Conservation (phyloP, 2,888 invertebrate genomes). For the Zygothrica quintamaculata region DNA sequence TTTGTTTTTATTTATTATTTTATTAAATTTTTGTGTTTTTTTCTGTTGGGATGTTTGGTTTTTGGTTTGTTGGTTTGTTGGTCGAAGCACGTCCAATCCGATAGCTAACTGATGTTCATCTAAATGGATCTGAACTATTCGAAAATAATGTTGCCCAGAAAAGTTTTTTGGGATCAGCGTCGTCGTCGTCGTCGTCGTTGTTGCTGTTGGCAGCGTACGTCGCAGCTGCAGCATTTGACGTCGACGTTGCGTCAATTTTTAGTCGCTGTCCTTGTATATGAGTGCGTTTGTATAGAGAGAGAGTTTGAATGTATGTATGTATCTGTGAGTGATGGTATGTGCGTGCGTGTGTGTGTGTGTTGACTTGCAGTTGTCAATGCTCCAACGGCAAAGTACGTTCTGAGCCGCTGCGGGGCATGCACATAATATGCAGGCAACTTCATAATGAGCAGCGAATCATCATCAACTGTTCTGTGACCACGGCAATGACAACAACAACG, state of each 20-base stretch:
- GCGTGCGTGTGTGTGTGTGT: conserved; percentile 40
- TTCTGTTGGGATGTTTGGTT: conserved; percentile 31
- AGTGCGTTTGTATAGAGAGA: not conserved
- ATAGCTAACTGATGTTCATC: conserved; percentile 85
- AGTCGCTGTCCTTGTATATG: conserved; percentile 23
- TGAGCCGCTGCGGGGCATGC: conserved; percentile 71
- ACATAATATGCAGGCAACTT: conserved; percentile 73
- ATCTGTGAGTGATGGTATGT: conserved; percentile 13
- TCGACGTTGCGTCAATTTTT: conserved; percentile 49
- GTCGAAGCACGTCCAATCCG: conserved; percentile 83
- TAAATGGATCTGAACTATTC: conserved; percentile 84
- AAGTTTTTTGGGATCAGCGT: conserved; percentile 81
- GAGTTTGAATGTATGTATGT: conserved; percentile 10
- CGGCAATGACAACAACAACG: conserved; percentile 18
- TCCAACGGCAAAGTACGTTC: conserved; percentile 70
- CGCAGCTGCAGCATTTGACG: conserved; percentile 55
- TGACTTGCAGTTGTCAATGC: conserved; percentile 68
- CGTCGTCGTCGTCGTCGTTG: conserved; percentile 28
- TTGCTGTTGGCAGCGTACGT: conserved; percentile 32
- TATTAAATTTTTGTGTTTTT: too few relatives aligned
- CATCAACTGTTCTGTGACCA: conserved; percentile 19
- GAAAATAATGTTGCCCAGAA: conserved; percentile 83
- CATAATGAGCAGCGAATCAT: conserved; percentile 56
- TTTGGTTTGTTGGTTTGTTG: conserved; percentile 37
- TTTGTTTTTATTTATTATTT: conserved; percentile 18